These are phyloP conservation scores for Drosophila guanche DNA, from an alignment of 1,140 invertebrate species.

Conservation along the genomic window DNA sequence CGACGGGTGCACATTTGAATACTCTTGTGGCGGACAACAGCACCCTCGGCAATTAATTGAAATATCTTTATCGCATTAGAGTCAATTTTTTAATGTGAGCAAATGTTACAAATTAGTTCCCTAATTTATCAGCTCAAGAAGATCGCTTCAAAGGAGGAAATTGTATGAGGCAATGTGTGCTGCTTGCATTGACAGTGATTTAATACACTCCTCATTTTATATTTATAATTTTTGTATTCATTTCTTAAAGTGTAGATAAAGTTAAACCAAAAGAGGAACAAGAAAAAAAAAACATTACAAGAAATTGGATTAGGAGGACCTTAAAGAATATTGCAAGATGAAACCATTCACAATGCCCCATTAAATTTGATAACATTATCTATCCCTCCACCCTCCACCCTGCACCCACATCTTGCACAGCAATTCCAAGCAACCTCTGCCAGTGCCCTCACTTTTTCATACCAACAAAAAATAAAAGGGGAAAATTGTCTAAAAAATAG, in stretches of 20 bases:
- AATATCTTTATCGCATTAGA: neutral
- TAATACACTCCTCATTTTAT: too few relatives aligned
- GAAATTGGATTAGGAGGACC: neutral
- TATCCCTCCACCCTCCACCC: neutral
- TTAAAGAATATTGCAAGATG: neutral
- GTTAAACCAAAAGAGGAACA: too few relatives aligned
- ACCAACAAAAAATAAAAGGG: conserved; percentile 20
- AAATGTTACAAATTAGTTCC: too few relatives aligned
- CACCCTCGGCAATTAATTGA: neutral
- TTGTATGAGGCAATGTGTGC: too few relatives aligned
- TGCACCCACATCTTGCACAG: conserved; percentile 16
- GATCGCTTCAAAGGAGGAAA: too few relatives aligned
- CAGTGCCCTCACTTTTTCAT: conserved; percentile 37
- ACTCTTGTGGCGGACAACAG: conserved; percentile 22
- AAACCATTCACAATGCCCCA: conserved; percentile 9
- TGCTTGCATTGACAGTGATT: too few relatives aligned
- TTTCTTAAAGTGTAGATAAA: too few relatives aligned
- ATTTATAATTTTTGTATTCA: too few relatives aligned
- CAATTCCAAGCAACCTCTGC: conserved; percentile 20
- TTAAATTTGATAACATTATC: conserved; percentile 28
- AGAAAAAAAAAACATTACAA: too few relatives aligned
- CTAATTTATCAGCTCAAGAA: too few relatives aligned
- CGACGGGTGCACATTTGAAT: conserved; percentile 20
- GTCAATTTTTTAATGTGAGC: neutral
- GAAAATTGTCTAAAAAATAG: conserved; percentile 23